Evolutionary conservation across 2,113 vertebrate genomes (phyloP), one percentile per base, ranked within the genome.

Genomic region (Sinocyclocheilus grahami): DNA sequence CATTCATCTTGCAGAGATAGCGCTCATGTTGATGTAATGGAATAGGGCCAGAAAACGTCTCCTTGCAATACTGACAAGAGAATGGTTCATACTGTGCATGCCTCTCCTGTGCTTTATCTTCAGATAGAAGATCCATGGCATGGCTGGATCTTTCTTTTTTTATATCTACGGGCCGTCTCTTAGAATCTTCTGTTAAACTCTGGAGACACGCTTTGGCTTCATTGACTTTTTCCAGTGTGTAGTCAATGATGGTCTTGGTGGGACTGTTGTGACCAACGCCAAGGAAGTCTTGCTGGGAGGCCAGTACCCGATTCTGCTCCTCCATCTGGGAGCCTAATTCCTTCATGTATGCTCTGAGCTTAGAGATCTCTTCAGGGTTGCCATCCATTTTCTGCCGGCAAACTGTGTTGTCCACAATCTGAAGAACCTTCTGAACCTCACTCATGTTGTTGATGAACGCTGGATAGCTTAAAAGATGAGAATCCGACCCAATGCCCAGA

Each of bases 1-100:
- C 97, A 0, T 98, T 99, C 97, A 98, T 98, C 90, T 97, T 98
- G 93, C 98, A 99, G 91, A 98, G 92, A 93, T 99, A 99, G 89
- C 98, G 96, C 93, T 99, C 97, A 42, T 99, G 98, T 92, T 99
- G 98, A 92, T 99, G 98, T 92, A 98, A 93, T 55, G 97, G 97
- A 94, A 99, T 99, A 86, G 97, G 97, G 89, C 98, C 97, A 76
- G 95, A 93, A 91, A 99, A 99, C 13, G 95, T 95, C 93, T 99
- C 97, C 92, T 97, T 97, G 94, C 98, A 99, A 94, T 95, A 98
- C 93, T 98, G 98, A 94, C 98, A 99, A 89, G 96, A 97, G 94
- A 97, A 98, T 5, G 95, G 95, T 88, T 96, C 95, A 90, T 96
- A 92, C 88, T 96, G 96, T 10, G 92, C 95, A 89, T 97, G 96